Base-by-base conservation (phyloP, 2,113 vertebrate species). In the Lynx canadensis region DNA sequence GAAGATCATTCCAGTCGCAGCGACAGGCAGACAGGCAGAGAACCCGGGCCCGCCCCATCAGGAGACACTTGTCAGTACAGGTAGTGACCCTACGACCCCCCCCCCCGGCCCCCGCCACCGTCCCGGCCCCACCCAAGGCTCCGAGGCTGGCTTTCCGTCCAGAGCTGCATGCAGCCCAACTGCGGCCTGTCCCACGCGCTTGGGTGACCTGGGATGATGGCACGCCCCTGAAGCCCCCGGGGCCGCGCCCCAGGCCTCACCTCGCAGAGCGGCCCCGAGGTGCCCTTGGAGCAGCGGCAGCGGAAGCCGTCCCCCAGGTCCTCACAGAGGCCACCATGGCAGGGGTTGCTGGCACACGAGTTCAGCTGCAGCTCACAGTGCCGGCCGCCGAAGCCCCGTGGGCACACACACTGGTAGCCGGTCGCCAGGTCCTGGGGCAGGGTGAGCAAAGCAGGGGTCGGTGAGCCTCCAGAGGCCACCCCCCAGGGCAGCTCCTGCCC, bases 361-460 rank as follows among this genome's bases (percentile, higher is more conserved):
- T 99, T 99, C 76, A 97, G 98, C 98, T 98, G 98, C 21, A 97
- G 78, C 98, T 99, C 99, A 1, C 99, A 99, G 98, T 99, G 99
- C 65, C 99, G 99, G 45, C 99, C 99, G 81, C 98, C 97, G 23
- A 99, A 99, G 5, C 99, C 99, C 0, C 97, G 97, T 4, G 98
- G 99, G 97, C 99, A 99, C 12, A 98, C 93, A 33, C 99, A 99
- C 97, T 98, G 99, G 97, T 99, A 99, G 93, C 99, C 98, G 2
- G 98, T 98, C 87, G 96, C 97, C 84, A 98, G 94, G 95, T 99
- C 99, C 99, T 99, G 98, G 36, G 14, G 4, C 1, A n/a, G 16
- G 3, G 6, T 0, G 1, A 8, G 3, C 29, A 36, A 38, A 48
- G 6, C 2, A 0, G 74, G 4, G 66, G 10, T 1, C 2, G 1